Percentiles rank a stretch among this genome's conserved stretches.
Evolutionary conservation across 2,113 vertebrate species (phyloP).

Genomic region (Pseudopipra pipra): DNA sequence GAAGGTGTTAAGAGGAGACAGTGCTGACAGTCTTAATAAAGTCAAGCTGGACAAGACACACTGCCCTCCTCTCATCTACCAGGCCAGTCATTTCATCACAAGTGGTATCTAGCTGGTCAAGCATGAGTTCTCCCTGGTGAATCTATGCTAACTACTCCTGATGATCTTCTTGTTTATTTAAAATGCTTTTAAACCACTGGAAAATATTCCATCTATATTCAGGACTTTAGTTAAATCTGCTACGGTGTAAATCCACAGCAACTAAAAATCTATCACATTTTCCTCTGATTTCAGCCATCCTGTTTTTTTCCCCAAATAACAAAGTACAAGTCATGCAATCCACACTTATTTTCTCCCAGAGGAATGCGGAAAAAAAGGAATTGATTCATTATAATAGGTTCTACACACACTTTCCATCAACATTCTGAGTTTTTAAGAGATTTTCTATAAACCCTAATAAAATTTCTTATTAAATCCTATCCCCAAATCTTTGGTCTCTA

Average conservation of each 20-base stretch:
- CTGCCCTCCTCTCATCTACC: background rate
- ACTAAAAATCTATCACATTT: background rate
- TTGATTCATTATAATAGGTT: background rate
- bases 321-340: background rate
- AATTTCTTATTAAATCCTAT: background rate
- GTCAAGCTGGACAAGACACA: background rate
- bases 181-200: background rate
- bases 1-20: background rate
- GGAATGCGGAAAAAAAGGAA: background rate
- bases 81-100: background rate
- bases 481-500: background rate
- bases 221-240: background rate
- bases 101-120: background rate
- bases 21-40: background rate
- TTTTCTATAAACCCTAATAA: background rate
- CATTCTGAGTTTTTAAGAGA: background rate
- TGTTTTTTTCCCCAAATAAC: background rate
- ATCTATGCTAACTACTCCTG: background rate
- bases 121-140: background rate
- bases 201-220: background rate
- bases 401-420: background rate
- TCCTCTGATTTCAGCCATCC: background rate
- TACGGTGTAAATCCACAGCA: background rate
- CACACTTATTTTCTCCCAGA: background rate
- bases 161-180: background rate